Conservation (phyloP, 2,797 vertebrate species). For the Dendrocincla fuliginosa region DNA sequence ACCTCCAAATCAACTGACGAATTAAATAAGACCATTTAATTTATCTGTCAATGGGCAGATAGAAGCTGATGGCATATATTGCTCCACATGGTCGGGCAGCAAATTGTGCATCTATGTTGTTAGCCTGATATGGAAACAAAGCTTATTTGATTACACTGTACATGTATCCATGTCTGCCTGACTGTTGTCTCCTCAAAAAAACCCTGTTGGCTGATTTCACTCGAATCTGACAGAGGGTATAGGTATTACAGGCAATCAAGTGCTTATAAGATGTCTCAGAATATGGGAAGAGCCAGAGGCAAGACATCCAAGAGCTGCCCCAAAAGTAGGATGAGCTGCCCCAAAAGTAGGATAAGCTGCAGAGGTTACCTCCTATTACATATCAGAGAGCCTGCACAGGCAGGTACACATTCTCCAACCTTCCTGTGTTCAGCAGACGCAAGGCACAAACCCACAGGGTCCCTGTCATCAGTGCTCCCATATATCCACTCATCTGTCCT, state of each 20-base stretch:
- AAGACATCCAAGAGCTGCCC: background rate
- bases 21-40: conserved; percentile 49
- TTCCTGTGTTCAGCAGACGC: background rate
- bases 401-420: background rate
- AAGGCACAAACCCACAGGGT: background rate
- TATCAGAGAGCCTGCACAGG: background rate
- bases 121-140: conserved; percentile 59
- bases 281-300: background rate
- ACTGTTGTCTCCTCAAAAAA: background rate
- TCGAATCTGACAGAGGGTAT: background rate
- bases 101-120: conserved; percentile 63
- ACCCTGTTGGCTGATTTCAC: background rate
- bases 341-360: background rate
- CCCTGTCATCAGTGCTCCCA: background rate
- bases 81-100: conserved; percentile 12
- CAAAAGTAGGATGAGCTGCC: background rate
- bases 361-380: background rate
- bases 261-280: background rate
- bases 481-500: accelerated
- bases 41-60: conserved; percentile 52
- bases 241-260: background rate
- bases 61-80: conserved; percentile 42
- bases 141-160: conserved; percentile 24
- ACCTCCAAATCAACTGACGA: background rate
- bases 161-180: background rate